Evolutionary conservation across 1,140 invertebrate genomes (phyloP).

Genomic region (Acyrthosiphon pisum): DNA sequence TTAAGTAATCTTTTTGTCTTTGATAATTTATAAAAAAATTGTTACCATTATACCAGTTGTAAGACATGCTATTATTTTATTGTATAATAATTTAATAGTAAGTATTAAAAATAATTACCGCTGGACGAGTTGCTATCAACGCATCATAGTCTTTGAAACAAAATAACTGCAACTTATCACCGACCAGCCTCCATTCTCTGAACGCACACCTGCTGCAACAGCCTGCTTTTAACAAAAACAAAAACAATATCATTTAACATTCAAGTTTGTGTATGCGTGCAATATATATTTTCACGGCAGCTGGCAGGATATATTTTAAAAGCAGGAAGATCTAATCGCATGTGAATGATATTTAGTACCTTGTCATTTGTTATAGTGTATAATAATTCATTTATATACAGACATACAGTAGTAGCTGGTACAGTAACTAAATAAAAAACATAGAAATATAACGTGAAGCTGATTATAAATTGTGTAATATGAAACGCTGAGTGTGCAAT

Average conservation of each 20-base stretch:
- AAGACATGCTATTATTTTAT: neutral
- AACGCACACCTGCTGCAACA: slow-evolving; percentile 43
- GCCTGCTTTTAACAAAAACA: slow-evolving; percentile 41
- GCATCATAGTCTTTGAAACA: slow-evolving; percentile 51
- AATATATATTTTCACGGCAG: neutral
- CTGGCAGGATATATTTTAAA: neutral
- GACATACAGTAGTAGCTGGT: neutral
- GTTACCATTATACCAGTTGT: too few relatives aligned
- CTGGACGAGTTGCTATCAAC: slow-evolving; percentile 41
- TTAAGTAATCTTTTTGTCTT: too few relatives aligned
- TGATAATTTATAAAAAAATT: too few relatives aligned
- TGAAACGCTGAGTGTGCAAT: neutral
- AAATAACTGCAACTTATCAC: slow-evolving; percentile 44
- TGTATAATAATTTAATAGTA: neutral
- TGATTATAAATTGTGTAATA: neutral
- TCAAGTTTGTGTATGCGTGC: neutral
- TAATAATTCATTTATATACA: neutral
- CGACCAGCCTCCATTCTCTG: slow-evolving; percentile 50
- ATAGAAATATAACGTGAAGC: neutral
- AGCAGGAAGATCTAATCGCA: neutral
- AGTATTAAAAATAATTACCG: slow-evolving; percentile 6
- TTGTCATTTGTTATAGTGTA: neutral
- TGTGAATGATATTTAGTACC: neutral
- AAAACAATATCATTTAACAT: neutral
- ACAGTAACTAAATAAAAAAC: neutral